Conservation (phyloP, 2,113 vertebrate genomes). For the Corvus cornix region DNA sequence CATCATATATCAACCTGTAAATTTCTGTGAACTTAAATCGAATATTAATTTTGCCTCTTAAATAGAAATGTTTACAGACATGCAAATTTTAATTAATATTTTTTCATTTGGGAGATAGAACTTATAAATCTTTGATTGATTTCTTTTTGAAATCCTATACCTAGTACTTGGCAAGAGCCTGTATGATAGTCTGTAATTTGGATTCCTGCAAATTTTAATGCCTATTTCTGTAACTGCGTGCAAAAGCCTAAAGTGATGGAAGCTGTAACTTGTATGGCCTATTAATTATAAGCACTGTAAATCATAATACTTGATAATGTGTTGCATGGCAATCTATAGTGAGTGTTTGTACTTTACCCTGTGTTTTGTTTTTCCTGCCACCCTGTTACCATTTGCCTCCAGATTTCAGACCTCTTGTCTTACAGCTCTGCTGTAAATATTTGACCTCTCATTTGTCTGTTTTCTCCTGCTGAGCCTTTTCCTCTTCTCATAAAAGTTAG, state of each 20-base stretch:
- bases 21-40: not conserved
- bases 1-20: not conserved
- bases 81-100: not conserved
- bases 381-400: not conserved
- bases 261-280: not conserved
- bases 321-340: not conserved
- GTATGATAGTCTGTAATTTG: not conserved
- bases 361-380: slow-evolving; percentile 32
- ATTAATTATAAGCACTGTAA: not conserved
- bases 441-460: slow-evolving; percentile 24
- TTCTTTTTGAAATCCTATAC: not conserved
- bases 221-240: not conserved
- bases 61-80: not conserved
- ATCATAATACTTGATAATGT: not conserved
- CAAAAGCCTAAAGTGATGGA: not conserved
- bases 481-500: slow-evolving; percentile 22
- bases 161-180: not conserved
- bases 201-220: not conserved
- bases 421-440: not conserved
- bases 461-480: slow-evolving; percentile 33
- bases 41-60: not conserved
- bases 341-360: slow-evolving; percentile 10
- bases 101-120: not conserved
- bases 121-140: not conserved
- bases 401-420: slow-evolving; percentile 27